A percentile compares a stretch with the other conserved stretches of the same genome.
These are phyloP conservation scores for Nebria brevicollis DNA, from an alignment of 2,888 invertebrate genomes.

Conservation along the genomic window DNA sequence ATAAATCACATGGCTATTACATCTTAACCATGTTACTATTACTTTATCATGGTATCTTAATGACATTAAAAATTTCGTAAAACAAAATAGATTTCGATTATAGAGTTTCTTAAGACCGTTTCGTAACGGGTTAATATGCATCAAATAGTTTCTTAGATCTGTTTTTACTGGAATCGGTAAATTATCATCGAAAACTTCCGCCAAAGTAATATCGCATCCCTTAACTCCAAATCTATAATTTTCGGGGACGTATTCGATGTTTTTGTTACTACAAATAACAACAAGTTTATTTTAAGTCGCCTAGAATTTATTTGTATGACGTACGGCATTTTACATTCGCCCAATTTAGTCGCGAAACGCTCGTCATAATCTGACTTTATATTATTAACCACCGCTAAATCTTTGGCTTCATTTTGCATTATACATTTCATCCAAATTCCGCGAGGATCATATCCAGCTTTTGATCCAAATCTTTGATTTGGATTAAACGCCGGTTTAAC, in stretches of 20 bases:
- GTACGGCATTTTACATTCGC: constrained; percentile 63
- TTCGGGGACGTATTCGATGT: constrained; percentile 63
- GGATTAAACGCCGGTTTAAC: constrained; percentile 61
- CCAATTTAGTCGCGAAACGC: constrained; percentile 59
- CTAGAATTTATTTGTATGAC: constrained; percentile 30
- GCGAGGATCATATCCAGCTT: constrained; percentile 63
- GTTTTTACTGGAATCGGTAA: constrained; percentile 60
- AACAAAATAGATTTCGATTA: constrained; percentile 50
- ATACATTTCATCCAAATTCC: constrained; percentile 65
- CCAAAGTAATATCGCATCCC: constrained; percentile 59
- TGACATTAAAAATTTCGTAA: constrained; percentile 49
- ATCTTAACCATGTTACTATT: constrained; percentile 25
- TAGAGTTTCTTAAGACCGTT: constrained; percentile 58
- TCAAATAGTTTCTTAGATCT: constrained; percentile 64
- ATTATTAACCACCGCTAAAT: constrained; percentile 56
- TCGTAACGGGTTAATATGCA: constrained; percentile 62
- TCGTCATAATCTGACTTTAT: constrained; percentile 63
- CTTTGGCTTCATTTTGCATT: constrained; percentile 51
- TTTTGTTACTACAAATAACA: constrained; percentile 60
- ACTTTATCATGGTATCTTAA: constrained; percentile 57
- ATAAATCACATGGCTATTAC: background rate
- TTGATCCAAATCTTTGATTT: constrained; percentile 64
- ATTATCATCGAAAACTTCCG: constrained; percentile 63
- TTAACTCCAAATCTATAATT: constrained; percentile 65
- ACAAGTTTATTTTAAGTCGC: background rate